These are phyloP conservation scores for Procambarus virginalis DNA, from an alignment of 1,140 invertebrate species.

Conservation along the genomic window DNA sequence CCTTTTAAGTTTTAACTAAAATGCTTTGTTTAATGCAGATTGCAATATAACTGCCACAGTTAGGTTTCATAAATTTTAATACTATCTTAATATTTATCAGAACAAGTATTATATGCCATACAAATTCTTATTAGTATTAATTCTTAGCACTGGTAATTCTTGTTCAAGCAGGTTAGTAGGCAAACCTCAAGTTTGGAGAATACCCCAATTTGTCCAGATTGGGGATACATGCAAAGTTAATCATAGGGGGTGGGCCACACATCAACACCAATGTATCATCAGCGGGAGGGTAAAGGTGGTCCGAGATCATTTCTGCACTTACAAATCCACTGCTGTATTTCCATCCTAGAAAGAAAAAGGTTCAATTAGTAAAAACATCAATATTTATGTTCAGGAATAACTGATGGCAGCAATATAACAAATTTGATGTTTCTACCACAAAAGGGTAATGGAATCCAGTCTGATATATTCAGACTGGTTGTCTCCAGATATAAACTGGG, in stretches of 20 bases:
- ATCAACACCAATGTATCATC: slow-evolving; percentile 87
- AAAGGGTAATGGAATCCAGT: too few species aligned
- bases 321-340: slow-evolving; percentile 94
- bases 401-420: too few species aligned
- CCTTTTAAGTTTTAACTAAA: background rate
- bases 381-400: background rate
- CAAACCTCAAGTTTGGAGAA: slow-evolving; percentile 85
- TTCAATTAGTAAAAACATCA: background rate
- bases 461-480: too few species aligned
- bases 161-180: slow-evolving; percentile 80
- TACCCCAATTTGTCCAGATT: slow-evolving; percentile 95
- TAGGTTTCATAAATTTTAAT: too few species aligned
- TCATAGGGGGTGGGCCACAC: slow-evolving; percentile 99
- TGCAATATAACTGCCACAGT: background rate
- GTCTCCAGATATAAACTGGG: too few species aligned
- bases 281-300: slow-evolving; percentile 88
- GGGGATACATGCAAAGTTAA: slow-evolving; percentile 96
- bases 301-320: slow-evolving; percentile 91
- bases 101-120: background rate
- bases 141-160: background rate
- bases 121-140: too few species aligned
- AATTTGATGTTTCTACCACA: too few species aligned
- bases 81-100: background rate
- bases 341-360: slow-evolving; percentile 82
- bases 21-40: background rate